Conservation (phyloP, 1,140 invertebrate genomes). For the Conopomorpha cramerella region DNA sequence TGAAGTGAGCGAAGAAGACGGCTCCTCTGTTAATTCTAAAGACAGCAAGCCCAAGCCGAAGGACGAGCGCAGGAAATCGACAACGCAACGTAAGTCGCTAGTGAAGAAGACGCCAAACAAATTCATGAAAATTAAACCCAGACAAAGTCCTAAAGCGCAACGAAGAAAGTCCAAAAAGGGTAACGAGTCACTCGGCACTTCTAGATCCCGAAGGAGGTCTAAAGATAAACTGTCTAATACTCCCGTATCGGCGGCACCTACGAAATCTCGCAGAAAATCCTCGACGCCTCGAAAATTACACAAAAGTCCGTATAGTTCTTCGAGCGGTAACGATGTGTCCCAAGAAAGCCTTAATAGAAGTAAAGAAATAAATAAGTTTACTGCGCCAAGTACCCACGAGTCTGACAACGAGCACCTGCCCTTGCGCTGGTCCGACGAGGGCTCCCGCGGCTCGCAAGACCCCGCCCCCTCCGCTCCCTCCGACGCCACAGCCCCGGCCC, state of each 20-base stretch:
- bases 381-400: constrained; percentile 6
- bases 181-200: too few species aligned
- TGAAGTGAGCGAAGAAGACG: too few species aligned
- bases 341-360: not conserved
- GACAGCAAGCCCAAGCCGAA: not conserved
- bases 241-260: constrained; percentile 12
- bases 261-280: constrained; percentile 45
- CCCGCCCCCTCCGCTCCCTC: too few species aligned
- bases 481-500: too few species aligned
- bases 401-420: constrained; percentile 27
- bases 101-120: not conserved
- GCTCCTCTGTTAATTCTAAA: too few species aligned
- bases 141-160: too few species aligned
- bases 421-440: constrained; percentile 38
- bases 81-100: not conserved
- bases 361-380: not conserved
- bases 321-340: too few species aligned
- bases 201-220: too few species aligned
- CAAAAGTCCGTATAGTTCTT: not conserved
- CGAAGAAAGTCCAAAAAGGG: too few species aligned
- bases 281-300: constrained; percentile 45
- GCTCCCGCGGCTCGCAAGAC: constrained; percentile 20
- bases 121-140: not conserved
- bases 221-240: too few species aligned
- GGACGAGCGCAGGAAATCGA: not conserved